Evolutionary conservation across 53 echinoderm and acorn worm species (phyloP).

Genomic region (Zoroaster sp.): DNA sequence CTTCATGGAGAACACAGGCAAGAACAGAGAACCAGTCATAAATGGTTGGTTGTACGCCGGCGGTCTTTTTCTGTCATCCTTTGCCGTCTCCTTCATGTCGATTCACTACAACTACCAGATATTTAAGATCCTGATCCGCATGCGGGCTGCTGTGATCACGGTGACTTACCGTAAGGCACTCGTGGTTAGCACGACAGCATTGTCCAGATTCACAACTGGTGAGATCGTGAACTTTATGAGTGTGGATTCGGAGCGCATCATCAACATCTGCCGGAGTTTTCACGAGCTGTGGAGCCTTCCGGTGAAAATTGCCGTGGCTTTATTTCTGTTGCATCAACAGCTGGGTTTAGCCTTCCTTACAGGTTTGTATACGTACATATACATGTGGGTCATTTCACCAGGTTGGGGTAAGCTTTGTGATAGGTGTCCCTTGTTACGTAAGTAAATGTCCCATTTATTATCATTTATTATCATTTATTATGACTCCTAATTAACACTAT

Average conservation of each 20-base stretch:
- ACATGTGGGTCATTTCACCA: too few species aligned
- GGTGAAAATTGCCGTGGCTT: conserved; percentile 79
- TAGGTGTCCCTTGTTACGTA: too few species aligned
- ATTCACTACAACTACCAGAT: conserved; percentile 94
- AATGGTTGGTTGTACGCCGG: conserved; percentile 90
- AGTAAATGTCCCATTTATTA: too few species aligned
- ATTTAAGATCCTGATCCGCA: conserved; percentile 75
- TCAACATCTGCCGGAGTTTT: conserved; percentile 95
- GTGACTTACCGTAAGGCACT: conserved; percentile 88
- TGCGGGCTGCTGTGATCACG: conserved; percentile 85
- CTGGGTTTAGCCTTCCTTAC: conserved; percentile 88
- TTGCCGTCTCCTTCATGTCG: conserved; percentile 72
- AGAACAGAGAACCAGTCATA: conserved; percentile 48
- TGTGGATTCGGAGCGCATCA: conserved; percentile 88
- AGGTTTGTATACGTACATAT: conserved; percentile 39
- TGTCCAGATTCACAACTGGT: conserved; percentile 82
- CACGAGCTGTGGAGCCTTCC: conserved; percentile 99
- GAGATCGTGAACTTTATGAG: conserved; percentile 99
- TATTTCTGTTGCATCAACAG: conserved; percentile 85
- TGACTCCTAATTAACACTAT: too few species aligned
- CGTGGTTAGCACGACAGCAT: conserved; percentile 72
- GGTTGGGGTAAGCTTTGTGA: too few species aligned
- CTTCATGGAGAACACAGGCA: conserved; percentile 70
- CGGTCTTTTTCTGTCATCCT: conserved; percentile 78
- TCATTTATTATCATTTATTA: too few species aligned